Conservation (phyloP, 2,888 invertebrate species). For the Didymodactylos carnosus region DNA sequence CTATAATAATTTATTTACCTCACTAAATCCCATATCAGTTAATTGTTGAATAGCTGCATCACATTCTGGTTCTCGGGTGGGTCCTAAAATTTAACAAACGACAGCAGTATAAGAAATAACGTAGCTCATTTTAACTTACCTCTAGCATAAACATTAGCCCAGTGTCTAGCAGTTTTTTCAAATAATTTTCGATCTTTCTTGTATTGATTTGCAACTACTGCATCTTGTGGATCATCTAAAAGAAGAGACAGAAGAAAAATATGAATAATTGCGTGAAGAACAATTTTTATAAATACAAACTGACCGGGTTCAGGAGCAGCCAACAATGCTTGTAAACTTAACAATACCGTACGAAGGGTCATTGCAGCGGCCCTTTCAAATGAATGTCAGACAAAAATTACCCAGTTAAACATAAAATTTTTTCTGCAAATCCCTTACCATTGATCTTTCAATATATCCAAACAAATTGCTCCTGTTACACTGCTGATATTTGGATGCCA, state of each 20-base stretch:
- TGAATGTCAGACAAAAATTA: not conserved
- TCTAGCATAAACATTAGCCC: constrained; percentile 67
- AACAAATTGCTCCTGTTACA: constrained; percentile 79
- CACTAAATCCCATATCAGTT: constrained; percentile 79
- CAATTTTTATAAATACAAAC: too few species aligned
- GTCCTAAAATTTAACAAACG: constrained; percentile 30
- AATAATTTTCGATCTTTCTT: constrained; percentile 70
- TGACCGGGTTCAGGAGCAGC: constrained; percentile 39
- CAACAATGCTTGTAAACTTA: constrained; percentile 80
- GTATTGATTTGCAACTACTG: constrained; percentile 87
- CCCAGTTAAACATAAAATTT: not conserved
- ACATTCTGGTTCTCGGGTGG: constrained; percentile 54
- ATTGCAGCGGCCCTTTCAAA: constrained; percentile 61
- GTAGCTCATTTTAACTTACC: not conserved
- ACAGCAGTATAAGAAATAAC: not conserved
- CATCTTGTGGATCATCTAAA: not conserved
- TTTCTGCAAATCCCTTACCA: constrained; percentile 33
- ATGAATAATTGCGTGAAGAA: constrained; percentile 42
- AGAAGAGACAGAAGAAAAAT: not conserved
- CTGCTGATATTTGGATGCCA: constrained; percentile 99
- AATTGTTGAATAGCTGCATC: constrained; percentile 67
- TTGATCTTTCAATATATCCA: constrained; percentile 75
- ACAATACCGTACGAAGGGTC: constrained; percentile 77
- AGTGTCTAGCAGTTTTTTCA: constrained; percentile 71
- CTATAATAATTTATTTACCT: constrained; percentile 30